phyloP scores from a whole-genome alignment of 2,113 vertebrate genomes.

The Corydoras maculifer region DNA sequence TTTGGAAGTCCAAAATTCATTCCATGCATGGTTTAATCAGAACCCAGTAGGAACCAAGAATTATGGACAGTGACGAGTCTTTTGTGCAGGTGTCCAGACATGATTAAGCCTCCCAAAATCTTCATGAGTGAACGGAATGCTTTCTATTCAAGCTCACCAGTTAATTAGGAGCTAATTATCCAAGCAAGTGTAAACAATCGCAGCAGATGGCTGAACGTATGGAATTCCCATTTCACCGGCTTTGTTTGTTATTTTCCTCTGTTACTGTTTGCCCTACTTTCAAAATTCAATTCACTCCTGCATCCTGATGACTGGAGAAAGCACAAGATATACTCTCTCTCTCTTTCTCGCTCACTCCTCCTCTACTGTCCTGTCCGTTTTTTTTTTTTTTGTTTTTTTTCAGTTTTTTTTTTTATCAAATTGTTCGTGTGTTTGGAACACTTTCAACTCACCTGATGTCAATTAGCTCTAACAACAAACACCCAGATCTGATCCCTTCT shows the following conservation, averaged over 20 bases:
- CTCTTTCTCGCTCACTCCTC: constrained; percentile 21
- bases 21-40: background rate
- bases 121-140: constrained; percentile 28
- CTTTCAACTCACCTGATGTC: constrained; percentile 26
- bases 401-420: no score
- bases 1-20: no score
- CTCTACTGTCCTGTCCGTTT: background rate
- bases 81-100: constrained; percentile 7
- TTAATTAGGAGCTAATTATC: constrained; percentile 97
- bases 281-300: constrained; percentile 63
- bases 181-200: constrained; percentile 87
- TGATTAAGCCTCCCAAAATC: background rate
- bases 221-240: constrained; percentile 66
- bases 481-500: background rate
- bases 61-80: background rate
- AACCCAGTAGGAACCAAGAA: background rate
- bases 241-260: constrained; percentile 68
- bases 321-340: constrained; percentile 6
- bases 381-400: no score
- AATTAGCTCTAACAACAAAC: constrained; percentile 1
- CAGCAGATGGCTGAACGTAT: constrained; percentile 81
- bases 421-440: no score
- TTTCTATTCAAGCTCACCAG: constrained; percentile 66
- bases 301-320: constrained; percentile 50
- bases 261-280: constrained; percentile 73